Evolutionary conservation across 2,113 vertebrate species (phyloP).

Genomic region (Paradisaea rubra): DNA sequence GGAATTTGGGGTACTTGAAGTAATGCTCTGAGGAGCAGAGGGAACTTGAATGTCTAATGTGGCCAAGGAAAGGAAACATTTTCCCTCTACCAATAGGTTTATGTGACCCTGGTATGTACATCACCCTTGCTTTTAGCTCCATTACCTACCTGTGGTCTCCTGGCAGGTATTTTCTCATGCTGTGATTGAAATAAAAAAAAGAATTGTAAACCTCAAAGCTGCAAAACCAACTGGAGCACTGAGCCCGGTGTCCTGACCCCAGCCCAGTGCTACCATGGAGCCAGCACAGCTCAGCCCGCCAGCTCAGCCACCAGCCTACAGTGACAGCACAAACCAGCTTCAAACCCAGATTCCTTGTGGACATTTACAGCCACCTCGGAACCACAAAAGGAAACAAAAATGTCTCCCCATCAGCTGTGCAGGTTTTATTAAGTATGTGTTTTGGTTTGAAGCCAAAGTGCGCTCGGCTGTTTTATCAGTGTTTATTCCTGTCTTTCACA

Average conservation of each 20-base stretch:
- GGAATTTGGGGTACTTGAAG: neutral
- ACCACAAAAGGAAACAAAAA: neutral
- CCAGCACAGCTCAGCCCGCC: neutral
- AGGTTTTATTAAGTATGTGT: constrained; percentile 33
- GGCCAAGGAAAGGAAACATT: neutral
- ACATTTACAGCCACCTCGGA: neutral
- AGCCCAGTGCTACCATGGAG: accelerated
- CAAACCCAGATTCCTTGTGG: neutral
- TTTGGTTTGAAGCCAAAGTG: constrained; percentile 7
- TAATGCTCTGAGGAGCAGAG: neutral
- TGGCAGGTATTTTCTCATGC: neutral
- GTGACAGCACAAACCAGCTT: accelerated
- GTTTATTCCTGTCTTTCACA: constrained; percentile 52
- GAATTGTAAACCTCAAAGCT: neutral
- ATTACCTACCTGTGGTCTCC: neutral
- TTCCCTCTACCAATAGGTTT: accelerated
- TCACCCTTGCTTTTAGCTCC: neutral
- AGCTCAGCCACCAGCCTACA: neutral
- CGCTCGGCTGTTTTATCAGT: neutral
- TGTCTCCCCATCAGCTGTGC: neutral
- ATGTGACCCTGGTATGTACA: neutral
- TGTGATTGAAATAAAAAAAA: neutral
- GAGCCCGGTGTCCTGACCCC: accelerated
- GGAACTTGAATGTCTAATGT: neutral
- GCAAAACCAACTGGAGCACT: neutral